These are phyloP conservation scores for Allobates femoralis DNA, from an alignment of 2,797 vertebrate species.

Conservation along the genomic window DNA sequence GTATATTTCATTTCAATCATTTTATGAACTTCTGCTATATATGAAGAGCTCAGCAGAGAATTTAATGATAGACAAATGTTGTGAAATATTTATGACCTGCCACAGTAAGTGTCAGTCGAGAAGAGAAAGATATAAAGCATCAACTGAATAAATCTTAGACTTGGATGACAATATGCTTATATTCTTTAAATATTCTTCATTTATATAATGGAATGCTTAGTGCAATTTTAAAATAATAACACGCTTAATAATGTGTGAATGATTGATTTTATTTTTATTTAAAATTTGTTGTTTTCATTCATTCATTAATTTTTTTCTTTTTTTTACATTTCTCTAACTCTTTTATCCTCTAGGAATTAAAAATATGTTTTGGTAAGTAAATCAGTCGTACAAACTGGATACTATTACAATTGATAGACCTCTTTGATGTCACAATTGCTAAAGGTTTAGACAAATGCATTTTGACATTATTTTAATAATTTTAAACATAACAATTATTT, in stretches of 20 bases:
- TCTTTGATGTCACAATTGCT: too few relatives aligned
- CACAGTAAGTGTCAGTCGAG: neutral
- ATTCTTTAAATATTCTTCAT: neutral
- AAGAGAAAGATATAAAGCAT: neutral
- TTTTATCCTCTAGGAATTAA: too few relatives aligned
- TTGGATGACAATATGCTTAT: neutral
- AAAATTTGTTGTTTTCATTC: neutral
- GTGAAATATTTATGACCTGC: slow-evolving; percentile 37
- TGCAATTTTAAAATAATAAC: neutral
- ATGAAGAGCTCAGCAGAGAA: slow-evolving; percentile 32
- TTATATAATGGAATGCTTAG: neutral
- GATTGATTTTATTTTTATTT: neutral
- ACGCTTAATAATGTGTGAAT: neutral
- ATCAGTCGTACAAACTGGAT: too few relatives aligned
- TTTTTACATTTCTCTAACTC: too few relatives aligned
- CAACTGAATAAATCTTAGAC: neutral
- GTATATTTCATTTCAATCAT: slow-evolving; percentile 39
- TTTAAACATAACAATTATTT: too few relatives aligned
- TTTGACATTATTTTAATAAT: too few relatives aligned
- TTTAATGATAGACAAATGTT: slow-evolving; percentile 45
- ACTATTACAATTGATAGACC: too few relatives aligned
- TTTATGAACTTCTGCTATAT: slow-evolving; percentile 40
- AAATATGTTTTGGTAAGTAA: too few relatives aligned
- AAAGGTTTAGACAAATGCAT: too few relatives aligned
- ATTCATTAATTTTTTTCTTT: too few relatives aligned